Evolutionary conservation across 1,140 invertebrate species (phyloP).

Genomic region (Musca domestica): DNA sequence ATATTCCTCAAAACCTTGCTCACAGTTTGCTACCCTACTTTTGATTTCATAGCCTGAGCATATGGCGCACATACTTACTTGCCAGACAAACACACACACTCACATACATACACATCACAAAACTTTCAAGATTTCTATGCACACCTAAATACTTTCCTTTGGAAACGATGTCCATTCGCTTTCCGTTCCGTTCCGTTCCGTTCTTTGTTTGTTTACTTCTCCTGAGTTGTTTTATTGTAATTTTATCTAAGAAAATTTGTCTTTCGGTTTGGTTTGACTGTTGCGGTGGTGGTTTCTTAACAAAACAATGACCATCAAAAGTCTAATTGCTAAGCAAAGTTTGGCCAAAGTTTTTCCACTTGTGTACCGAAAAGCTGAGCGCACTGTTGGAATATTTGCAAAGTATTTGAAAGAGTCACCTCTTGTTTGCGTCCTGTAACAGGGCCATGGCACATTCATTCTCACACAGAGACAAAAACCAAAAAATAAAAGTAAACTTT

Average conservation of each 20-base stretch:
- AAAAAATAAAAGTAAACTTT: conserved; percentile 4
- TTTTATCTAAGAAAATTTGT: conserved; percentile 20
- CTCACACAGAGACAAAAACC: not conserved
- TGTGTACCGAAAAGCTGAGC: not conserved
- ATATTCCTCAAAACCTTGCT: too few relatives aligned
- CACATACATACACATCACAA: too few relatives aligned
- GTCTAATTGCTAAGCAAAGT: conserved; percentile 20
- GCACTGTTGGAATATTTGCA: not conserved
- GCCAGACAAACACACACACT: too few relatives aligned
- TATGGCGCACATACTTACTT: too few relatives aligned
- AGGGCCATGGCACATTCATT: not conserved
- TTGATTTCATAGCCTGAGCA: too few relatives aligned
- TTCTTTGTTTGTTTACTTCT: too few relatives aligned
- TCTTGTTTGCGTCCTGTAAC: not conserved
- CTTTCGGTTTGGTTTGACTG: not conserved
- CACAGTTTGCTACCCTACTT: too few relatives aligned
- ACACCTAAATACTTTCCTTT: too few relatives aligned
- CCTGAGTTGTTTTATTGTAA: conserved; percentile 11
- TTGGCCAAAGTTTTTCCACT: not conserved
- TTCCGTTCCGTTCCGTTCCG: too few relatives aligned
- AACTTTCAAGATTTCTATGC: too few relatives aligned
- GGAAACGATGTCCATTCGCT: too few relatives aligned
- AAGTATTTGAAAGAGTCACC: conserved; percentile 18
- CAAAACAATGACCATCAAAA: conserved; percentile 22
- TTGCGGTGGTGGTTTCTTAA: conserved; percentile 12